Conservation (phyloP, 2,797 vertebrate genomes). For the Pangasius macronema region DNA sequence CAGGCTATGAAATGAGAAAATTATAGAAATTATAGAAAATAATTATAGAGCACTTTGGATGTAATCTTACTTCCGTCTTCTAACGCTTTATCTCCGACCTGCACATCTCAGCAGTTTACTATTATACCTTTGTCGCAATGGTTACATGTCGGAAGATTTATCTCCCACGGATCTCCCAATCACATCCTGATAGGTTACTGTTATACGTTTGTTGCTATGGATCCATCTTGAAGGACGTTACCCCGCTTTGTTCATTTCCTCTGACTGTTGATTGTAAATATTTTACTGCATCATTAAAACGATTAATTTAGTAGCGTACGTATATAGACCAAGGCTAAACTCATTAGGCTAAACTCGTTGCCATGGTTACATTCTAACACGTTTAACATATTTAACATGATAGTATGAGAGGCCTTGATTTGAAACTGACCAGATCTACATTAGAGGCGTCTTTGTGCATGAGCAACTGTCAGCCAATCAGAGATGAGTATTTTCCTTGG, state of each 20-base stretch:
- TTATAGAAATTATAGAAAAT: too few relatives aligned
- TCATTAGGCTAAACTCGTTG: neutral
- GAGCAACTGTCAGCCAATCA: neutral
- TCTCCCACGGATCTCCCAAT: too few relatives aligned
- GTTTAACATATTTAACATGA: neutral
- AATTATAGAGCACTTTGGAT: neutral
- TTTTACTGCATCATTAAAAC: neutral
- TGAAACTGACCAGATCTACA: neutral
- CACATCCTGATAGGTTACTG: neutral
- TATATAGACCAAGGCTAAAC: neutral
- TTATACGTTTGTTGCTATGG: neutral
- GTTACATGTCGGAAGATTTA: neutral
- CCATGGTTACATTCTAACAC: neutral
- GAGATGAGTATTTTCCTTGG: neutral
- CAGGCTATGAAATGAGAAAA: neutral
- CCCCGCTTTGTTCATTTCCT: neutral
- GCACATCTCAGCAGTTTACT: neutral
- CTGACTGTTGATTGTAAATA: neutral
- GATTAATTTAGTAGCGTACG: neutral
- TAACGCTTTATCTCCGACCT: too few relatives aligned
- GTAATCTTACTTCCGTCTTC: too few relatives aligned
- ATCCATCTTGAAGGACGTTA: neutral
- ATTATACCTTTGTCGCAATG: neutral
- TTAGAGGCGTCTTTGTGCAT: neutral
- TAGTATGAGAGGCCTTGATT: neutral